Conservation (phyloP, 2,888 invertebrate genomes). For the Trisateles emortualis region DNA sequence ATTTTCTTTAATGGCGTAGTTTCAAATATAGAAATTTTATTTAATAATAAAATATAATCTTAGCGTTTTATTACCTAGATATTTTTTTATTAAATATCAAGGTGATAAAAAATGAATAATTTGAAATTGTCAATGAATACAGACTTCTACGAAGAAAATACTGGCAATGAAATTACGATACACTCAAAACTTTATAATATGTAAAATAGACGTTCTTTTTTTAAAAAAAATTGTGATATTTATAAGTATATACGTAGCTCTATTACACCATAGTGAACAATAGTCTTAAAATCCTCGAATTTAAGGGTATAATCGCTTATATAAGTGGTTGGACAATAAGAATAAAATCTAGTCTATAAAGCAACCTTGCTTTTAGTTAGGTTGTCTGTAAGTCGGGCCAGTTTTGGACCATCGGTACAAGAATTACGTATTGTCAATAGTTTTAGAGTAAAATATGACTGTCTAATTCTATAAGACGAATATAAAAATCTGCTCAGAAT, state of each 20-base stretch:
- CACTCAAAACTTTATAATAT: too few relatives aligned
- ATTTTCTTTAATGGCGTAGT: too few relatives aligned
- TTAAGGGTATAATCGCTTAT: conserved; percentile 75
- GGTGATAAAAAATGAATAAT: too few relatives aligned
- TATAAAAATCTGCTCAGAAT: too few relatives aligned
- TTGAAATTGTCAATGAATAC: too few relatives aligned
- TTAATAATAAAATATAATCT: background rate
- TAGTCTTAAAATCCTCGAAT: conserved; percentile 72
- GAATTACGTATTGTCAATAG: conserved; percentile 3
- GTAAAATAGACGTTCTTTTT: background rate
- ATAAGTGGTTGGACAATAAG: conserved; percentile 84
- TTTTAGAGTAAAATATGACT: conserved; percentile 14
- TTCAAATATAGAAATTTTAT: too few relatives aligned
- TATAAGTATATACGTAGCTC: background rate
- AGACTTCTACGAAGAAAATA: too few relatives aligned
- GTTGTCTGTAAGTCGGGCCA: conserved; percentile 41
- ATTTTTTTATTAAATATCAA: background rate
- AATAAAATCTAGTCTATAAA: conserved; percentile 79
- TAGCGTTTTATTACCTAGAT: background rate
- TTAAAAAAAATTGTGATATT: too few relatives aligned
- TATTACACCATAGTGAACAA: conserved; percentile 25
- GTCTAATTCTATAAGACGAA: too few relatives aligned
- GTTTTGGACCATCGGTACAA: conserved; percentile 32
- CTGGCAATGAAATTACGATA: too few relatives aligned
- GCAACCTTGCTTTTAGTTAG: conserved; percentile 69